These are phyloP conservation scores for Silurus meridionalis DNA, from an alignment of 2,113 vertebrate genomes.

Conservation along the genomic window DNA sequence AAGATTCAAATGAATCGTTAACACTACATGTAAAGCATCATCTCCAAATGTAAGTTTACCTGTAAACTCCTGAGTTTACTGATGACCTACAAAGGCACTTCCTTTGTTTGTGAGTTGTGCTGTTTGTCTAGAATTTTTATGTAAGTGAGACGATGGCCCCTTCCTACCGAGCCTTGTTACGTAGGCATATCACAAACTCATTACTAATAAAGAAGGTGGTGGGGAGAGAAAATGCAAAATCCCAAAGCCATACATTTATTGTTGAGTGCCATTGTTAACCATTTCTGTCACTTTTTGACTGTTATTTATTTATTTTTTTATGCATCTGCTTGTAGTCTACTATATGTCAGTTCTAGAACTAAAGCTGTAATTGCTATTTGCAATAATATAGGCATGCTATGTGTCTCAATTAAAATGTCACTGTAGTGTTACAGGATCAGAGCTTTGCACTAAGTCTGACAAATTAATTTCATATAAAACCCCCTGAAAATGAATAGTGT, in stretches of 20 bases:
- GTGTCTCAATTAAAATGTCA: conserved; percentile 27
- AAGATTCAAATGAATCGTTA: conserved; percentile 33
- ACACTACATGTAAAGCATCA: conserved; percentile 43
- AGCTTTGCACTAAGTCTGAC: neutral
- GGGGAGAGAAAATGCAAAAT: neutral
- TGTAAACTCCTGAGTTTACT: conserved; percentile 44
- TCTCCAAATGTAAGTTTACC: conserved; percentile 52
- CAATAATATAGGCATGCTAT: conserved; percentile 39
- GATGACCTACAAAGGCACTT: conserved; percentile 46
- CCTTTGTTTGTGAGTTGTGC: conserved; percentile 53
- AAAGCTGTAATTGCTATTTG: conserved; percentile 24
- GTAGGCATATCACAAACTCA: conserved; percentile 26
- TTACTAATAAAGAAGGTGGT: neutral
- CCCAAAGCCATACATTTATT: conserved; percentile 41
- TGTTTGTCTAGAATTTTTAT: conserved; percentile 40
- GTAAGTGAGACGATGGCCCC: conserved; percentile 22
- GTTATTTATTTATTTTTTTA: conserved; percentile 31
- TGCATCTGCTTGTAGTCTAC: neutral
- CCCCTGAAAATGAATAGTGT: neutral
- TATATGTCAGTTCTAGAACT: conserved; percentile 16
- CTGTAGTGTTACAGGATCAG: conserved; percentile 22
- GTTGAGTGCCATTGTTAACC: conserved; percentile 40
- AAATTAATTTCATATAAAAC: neutral
- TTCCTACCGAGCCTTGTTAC: conserved; percentile 3
- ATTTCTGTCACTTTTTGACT: conserved; percentile 21